These are phyloP conservation scores for Solenopsis fugax DNA, from an alignment of 1,140 invertebrate genomes.

Conservation along the genomic window DNA sequence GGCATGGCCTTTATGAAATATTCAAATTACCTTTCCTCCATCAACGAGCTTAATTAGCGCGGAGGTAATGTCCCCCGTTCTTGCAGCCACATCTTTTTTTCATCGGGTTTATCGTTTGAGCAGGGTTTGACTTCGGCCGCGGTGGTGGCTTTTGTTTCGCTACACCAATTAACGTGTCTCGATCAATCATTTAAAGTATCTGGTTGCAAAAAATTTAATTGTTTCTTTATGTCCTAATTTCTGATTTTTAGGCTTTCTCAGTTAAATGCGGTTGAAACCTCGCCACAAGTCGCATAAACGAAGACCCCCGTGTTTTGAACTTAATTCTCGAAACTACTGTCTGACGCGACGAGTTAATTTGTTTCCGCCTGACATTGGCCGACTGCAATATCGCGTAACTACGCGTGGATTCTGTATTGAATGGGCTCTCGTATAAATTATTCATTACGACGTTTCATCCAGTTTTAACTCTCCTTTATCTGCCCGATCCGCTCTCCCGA, in stretches of 20 bases:
- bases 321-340: constrained; percentile 5
- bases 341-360: constrained; percentile 19
- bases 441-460: constrained; percentile 60
- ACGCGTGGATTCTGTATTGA: constrained; percentile 42
- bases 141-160: constrained; percentile 40
- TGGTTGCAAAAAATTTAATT: not conserved
- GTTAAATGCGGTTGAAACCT: not conserved
- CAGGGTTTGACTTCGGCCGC: not conserved
- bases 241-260: too few relatives aligned
- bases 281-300: not conserved
- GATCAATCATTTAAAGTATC: not conserved
- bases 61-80: constrained; percentile 60
- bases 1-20: constrained; percentile 77
- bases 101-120: constrained; percentile 51
- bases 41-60: constrained; percentile 80
- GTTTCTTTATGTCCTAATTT: not conserved
- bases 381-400: constrained; percentile 46
- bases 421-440: constrained; percentile 51
- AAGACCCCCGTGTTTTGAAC: not conserved
- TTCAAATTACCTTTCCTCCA: constrained; percentile 72
- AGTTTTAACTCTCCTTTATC: constrained; percentile 64
- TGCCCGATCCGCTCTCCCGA: constrained; percentile 9
- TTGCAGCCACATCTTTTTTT: constrained; percentile 28
- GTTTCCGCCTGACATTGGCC: constrained; percentile 22
- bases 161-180: not conserved